Evolutionary conservation across 2,888 invertebrate species (phyloP).

Genomic region (Pantelozetes paolii): DNA sequence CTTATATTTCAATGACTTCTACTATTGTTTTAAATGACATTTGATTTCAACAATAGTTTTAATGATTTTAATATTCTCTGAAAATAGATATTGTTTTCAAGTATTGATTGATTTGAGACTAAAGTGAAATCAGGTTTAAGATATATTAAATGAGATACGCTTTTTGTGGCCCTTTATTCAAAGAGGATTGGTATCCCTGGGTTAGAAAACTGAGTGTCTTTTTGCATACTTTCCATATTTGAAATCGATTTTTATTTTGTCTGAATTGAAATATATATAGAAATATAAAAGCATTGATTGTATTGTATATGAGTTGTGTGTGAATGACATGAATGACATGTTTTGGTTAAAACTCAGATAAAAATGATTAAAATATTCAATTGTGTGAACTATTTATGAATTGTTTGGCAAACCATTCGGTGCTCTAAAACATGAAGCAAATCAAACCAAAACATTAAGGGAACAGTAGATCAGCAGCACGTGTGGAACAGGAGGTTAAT

Average conservation of each 20-base stretch:
- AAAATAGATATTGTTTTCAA: too few species aligned
- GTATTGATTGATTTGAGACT: too few species aligned
- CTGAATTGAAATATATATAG: background rate
- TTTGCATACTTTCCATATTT: background rate
- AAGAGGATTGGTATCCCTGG: too few species aligned
- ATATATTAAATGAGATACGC: too few species aligned
- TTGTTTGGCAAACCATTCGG: background rate
- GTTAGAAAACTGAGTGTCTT: background rate
- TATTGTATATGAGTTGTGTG: constrained; percentile 9
- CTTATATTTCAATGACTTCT: too few species aligned
- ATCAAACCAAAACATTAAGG: background rate
- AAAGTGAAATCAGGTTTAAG: too few species aligned
- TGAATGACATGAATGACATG: constrained; percentile 25
- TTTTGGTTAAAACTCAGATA: background rate
- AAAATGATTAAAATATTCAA: constrained; percentile 26
- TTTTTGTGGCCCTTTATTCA: too few species aligned
- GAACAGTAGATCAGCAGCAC: background rate
- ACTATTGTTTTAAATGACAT: too few species aligned
- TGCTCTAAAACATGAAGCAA: background rate
- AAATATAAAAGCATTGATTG: constrained; percentile 20
- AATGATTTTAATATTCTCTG: too few species aligned
- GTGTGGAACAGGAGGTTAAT: background rate
- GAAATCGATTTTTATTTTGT: constrained; percentile 8
- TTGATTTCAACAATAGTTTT: too few species aligned
- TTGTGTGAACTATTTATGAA: background rate